Conservation (phyloP, 2,888 invertebrate genomes). For the Biston betularia region DNA sequence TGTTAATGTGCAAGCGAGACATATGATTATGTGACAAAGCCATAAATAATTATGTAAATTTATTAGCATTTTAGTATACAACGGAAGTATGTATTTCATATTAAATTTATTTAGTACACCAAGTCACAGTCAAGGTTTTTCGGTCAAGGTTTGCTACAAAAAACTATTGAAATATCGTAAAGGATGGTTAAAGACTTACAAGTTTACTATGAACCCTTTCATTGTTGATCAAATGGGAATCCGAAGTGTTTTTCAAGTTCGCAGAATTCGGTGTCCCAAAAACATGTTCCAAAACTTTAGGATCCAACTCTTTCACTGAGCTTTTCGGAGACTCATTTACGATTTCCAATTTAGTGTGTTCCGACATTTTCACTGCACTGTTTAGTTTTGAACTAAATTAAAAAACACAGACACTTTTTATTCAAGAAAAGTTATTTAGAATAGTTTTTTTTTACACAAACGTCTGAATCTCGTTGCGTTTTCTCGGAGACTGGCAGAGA, state of each 20-base stretch:
- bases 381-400: slow-evolving; percentile 1
- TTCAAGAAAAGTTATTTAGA: slow-evolving; percentile 8
- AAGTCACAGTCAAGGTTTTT: too few species aligned
- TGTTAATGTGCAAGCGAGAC: too few species aligned
- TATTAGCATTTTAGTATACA: too few species aligned
- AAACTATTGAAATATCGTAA: background rate
- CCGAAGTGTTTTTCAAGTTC: slow-evolving; percentile 37
- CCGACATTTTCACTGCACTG: slow-evolving; percentile 48
- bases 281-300: slow-evolving; percentile 66
- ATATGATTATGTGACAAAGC: too few species aligned
- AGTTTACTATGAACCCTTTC: slow-evolving; percentile 49
- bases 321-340: slow-evolving; percentile 54
- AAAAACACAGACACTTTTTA: slow-evolving; percentile 15
- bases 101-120: too few species aligned
- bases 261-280: slow-evolving; percentile 64
- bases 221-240: slow-evolving; percentile 46
- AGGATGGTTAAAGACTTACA: slow-evolving; percentile 26
- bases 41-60: too few species aligned
- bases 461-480: slow-evolving; percentile 15
- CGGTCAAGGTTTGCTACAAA: too few species aligned
- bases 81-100: too few species aligned
- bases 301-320: slow-evolving; percentile 46
- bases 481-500: slow-evolving; percentile 21
- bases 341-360: slow-evolving; percentile 54
- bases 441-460: background rate